These are phyloP conservation scores for Botrylloides violaceus DNA, from an alignment of 23 tunicate genomes.

Conservation along the genomic window DNA sequence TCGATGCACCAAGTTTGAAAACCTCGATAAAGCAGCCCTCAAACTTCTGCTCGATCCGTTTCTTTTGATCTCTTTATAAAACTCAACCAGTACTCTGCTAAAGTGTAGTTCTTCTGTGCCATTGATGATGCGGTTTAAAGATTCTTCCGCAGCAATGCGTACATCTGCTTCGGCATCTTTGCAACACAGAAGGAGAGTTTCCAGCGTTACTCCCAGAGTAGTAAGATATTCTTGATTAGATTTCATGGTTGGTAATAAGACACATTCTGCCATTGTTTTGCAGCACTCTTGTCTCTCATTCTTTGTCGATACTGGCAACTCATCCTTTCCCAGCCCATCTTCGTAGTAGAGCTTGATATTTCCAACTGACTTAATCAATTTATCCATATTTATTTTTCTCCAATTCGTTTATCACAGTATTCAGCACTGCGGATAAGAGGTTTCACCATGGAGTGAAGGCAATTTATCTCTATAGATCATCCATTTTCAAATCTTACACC, in stretches of 20 bases:
- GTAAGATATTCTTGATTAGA: not conserved
- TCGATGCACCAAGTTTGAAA: conserved; percentile 40
- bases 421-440: too few relatives aligned
- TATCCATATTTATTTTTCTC: conserved; percentile 50
- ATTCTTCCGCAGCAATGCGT: conserved; percentile 64
- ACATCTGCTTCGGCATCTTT: conserved; percentile 82
- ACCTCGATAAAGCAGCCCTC: conserved; percentile 47
- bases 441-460: too few relatives aligned
- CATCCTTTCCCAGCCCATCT: conserved; percentile 17
- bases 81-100: conserved; percentile 54
- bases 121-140: conserved; percentile 54
- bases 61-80: conserved; percentile 83
- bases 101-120: conserved; percentile 36
- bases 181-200: conserved; percentile 55
- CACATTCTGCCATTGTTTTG: conserved; percentile 41
- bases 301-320: conserved; percentile 9
- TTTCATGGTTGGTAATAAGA: not conserved
- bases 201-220: conserved; percentile 44
- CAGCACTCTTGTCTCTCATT: conserved; percentile 58
- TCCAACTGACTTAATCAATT: conserved; percentile 56
- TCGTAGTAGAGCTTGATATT: conserved; percentile 53
- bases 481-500: too few relatives aligned
- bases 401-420: too few relatives aligned
- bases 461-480: too few relatives aligned
- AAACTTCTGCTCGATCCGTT: conserved; percentile 54